Conservation (phyloP, 2,888 invertebrate species). For the Coelopa pilipes region DNA sequence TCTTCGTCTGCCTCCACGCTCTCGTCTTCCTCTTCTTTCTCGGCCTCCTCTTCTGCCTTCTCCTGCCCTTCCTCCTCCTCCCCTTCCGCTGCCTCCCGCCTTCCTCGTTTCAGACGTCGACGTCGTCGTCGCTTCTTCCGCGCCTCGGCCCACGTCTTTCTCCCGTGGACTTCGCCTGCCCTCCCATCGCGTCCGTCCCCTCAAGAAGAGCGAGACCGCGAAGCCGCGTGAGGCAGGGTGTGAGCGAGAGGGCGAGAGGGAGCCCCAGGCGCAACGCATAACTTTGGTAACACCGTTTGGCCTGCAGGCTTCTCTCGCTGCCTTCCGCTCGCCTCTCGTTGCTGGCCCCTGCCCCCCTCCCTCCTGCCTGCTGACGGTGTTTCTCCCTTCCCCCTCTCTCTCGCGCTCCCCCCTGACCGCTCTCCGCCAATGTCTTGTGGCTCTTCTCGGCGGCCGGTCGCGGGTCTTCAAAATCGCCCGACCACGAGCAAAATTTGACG, state of each 20-base stretch:
- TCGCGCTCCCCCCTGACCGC: background rate
- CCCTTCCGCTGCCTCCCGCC: no score
- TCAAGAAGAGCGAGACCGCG: no score
- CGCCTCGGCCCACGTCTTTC: no score
- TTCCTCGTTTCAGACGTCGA: no score
- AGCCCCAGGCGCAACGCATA: constrained; percentile 26
- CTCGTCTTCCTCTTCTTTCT: background rate
- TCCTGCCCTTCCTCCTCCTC: no score
- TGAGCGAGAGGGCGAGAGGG: background rate
- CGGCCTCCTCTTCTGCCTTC: background rate
- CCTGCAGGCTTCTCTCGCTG: constrained; percentile 27
- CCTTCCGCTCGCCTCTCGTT: background rate
- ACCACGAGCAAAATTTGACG: constrained; percentile 24
- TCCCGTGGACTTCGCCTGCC: constrained; percentile 10
- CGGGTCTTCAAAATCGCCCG: background rate
- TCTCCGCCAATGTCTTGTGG: background rate
- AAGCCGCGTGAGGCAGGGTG: no score
- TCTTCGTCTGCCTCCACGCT: no score
- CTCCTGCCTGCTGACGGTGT: background rate
- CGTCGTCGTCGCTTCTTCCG: background rate
- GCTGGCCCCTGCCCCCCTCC: background rate
- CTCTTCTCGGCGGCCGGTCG: background rate
- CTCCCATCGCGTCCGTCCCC: constrained; percentile 15
- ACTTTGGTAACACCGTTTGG: constrained; percentile 38
- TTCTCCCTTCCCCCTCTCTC: background rate